Evolutionary conservation across 2,797 vertebrate genomes (phyloP).

Genomic region (Myotis planiceps): DNA sequence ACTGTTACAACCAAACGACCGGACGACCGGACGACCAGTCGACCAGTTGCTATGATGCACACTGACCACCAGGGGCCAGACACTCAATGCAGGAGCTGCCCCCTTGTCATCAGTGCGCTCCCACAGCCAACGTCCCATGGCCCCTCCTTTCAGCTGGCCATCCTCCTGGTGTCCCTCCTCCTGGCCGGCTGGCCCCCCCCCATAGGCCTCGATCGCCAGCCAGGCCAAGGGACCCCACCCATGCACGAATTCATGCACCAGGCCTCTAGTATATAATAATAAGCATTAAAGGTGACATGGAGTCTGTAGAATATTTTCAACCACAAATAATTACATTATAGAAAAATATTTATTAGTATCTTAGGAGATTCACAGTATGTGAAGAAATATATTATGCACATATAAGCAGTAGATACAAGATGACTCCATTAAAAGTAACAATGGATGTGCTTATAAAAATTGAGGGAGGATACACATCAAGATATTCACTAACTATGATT

Average conservation of each 20-base stretch:
- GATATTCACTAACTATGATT: background rate
- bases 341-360: slow-evolving; percentile 26
- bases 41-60: too few species aligned
- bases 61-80: too few species aligned
- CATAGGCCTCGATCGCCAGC: too few species aligned
- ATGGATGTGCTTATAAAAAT: background rate
- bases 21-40: rapidly evolving
- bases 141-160: too few species aligned
- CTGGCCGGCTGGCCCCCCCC: too few species aligned
- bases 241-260: too few species aligned
- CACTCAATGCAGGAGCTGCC: too few species aligned
- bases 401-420: background rate
- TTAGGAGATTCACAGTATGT: background rate
- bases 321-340: slow-evolving; percentile 21
- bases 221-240: too few species aligned
- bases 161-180: too few species aligned
- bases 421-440: background rate
- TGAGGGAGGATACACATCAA: background rate
- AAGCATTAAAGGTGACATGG: background rate
- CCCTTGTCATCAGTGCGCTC: too few species aligned
- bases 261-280: background rate
- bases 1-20: too few species aligned
- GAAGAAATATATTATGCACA: background rate
- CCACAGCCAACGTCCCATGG: too few species aligned
- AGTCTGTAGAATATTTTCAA: background rate